Evolutionary conservation across 2,888 invertebrate species (phyloP), one percentile per base, ranked within the genome.

Genomic region (Nectonema munidae): DNA sequence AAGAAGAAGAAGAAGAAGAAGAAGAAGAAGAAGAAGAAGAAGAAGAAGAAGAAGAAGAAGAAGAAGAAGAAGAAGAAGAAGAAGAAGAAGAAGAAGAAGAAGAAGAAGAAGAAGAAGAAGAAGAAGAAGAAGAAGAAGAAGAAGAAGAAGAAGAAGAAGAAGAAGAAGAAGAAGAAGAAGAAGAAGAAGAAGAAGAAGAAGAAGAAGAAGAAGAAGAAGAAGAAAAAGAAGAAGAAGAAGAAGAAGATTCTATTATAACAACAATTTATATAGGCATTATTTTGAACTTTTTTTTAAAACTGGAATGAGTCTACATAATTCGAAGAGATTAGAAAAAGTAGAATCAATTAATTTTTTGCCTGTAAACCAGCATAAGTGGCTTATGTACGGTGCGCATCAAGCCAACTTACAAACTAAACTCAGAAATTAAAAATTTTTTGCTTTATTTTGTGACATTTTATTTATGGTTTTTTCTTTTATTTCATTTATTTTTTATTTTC

Each of bases 1-100:
- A 25, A 25, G 25, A 25, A 25, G 25, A 25, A 25, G 25, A 25
- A 25, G 25, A 25, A 25, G 25, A 25, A 25, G 25, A 25, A 25
- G 25, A 25, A 25, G 25, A 25, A 25, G 25, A 25, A 25, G 25
- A 25, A 25, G 25, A 25, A 25, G 25, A 25, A 25, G 25, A 25
- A 25, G 25, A 25, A 25, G 25, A 25, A 25, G 25, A 25, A 25
- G 25, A 25, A 25, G 25, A 25, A 25, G 25, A 25, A 25, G 25
- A 25, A 25, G 25, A 25, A 25, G 25, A 25, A 25, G 25, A 25
- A 25, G 25, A 25, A 25, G 25, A 25, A 25, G 25, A 25, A 25
- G 25, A 25, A 25, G 25, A 25, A 25, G 25, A 25, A 25, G 25
- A 25, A 25, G 25, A 25, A 25, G 25, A 25, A 25, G 25, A 25